A percentile compares a stretch with the other conserved stretches of the same genome.
Conservation (phyloP, 2,888 invertebrate genomes). For the Thecophora atra region DNA sequence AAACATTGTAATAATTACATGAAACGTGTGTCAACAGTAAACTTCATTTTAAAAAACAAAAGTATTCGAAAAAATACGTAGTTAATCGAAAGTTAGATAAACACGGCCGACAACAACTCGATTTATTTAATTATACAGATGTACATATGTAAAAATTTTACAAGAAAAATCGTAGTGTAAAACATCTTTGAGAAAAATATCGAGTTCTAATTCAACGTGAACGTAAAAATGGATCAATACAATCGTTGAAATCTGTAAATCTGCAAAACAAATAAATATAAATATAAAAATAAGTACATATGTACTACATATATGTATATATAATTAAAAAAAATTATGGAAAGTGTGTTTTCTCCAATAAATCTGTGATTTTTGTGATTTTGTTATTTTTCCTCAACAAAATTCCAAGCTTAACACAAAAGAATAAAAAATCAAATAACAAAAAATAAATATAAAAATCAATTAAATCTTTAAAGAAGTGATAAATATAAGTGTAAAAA, state of each 20-base stretch:
- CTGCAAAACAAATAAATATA: too few species aligned
- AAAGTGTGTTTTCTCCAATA: slow-evolving; percentile 45
- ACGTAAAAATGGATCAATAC: neutral
- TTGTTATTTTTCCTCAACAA: slow-evolving; percentile 43
- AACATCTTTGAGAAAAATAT: slow-evolving; percentile 9
- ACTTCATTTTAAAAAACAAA: slow-evolving; percentile 18
- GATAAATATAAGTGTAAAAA: too few species aligned
- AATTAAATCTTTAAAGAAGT: too few species aligned
- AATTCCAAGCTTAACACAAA: neutral
- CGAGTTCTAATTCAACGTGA: neutral
- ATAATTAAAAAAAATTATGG: slow-evolving; percentile 36
- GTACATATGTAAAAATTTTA: neutral
- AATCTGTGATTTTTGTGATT: slow-evolving; percentile 56
- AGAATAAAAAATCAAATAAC: slow-evolving; percentile 19
- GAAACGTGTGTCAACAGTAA: neutral
- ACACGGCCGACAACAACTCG: neutral
- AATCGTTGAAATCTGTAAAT: slow-evolving; percentile 22
- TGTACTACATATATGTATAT: too few species aligned
- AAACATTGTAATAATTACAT: neutral
- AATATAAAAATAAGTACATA: too few species aligned
- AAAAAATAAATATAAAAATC: slow-evolving; percentile 14
- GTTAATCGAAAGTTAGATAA: slow-evolving; percentile 23
- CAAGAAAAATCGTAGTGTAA: slow-evolving; percentile 16
- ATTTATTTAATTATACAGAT: neutral
- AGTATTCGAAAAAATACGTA: slow-evolving; percentile 15